Percentiles rank a stretch among this genome's conserved stretches.
Evolutionary conservation across 1,140 invertebrate species (phyloP).

Genomic region (Scaptomyza graminum): DNA sequence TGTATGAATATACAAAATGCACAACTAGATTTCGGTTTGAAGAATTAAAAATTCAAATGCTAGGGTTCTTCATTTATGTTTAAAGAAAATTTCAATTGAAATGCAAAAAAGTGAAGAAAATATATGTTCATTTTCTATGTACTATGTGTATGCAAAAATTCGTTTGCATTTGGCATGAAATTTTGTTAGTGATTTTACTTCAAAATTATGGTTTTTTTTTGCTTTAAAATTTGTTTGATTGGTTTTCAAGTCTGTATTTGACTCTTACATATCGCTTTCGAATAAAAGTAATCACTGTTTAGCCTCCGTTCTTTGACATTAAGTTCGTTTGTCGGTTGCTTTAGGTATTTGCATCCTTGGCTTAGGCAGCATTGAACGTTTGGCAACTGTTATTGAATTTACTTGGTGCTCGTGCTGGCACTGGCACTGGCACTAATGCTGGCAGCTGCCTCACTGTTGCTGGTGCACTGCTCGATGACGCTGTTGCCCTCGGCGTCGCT

Average conservation of each 20-base stretch:
- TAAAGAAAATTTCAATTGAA: slow-evolving; percentile 50
- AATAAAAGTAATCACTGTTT: slow-evolving; percentile 77
- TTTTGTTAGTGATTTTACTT: slow-evolving; percentile 62
- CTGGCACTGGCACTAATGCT: slow-evolving; percentile 46
- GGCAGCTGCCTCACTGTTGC: slow-evolving; percentile 67
- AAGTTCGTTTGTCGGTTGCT: slow-evolving; percentile 65
- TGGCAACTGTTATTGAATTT: slow-evolving; percentile 20
- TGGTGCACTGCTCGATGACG: slow-evolving; percentile 76
- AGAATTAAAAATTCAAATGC: slow-evolving; percentile 79
- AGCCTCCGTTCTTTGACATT: slow-evolving; percentile 81
- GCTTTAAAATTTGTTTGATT: slow-evolving; percentile 33
- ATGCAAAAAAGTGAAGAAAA: slow-evolving; percentile 57
- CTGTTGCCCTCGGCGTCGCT: slow-evolving; percentile 78
- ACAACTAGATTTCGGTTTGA: slow-evolving; percentile 73
- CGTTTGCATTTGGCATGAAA: slow-evolving; percentile 68
- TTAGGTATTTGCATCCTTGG: slow-evolving; percentile 26
- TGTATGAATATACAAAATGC: slow-evolving; percentile 74
- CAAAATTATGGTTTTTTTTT: slow-evolving; percentile 56
- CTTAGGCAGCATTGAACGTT: slow-evolving; percentile 33
- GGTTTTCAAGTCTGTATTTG: slow-evolving; percentile 40
- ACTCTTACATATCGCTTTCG: slow-evolving; percentile 40
- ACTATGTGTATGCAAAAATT: slow-evolving; percentile 50
- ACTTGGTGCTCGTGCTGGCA: slow-evolving; percentile 57
- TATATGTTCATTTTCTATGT: neutral
- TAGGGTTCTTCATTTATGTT: slow-evolving; percentile 55